Evolutionary conservation across 2,888 invertebrate species (phyloP).

Genomic region (Micropterix aruncella): DNA sequence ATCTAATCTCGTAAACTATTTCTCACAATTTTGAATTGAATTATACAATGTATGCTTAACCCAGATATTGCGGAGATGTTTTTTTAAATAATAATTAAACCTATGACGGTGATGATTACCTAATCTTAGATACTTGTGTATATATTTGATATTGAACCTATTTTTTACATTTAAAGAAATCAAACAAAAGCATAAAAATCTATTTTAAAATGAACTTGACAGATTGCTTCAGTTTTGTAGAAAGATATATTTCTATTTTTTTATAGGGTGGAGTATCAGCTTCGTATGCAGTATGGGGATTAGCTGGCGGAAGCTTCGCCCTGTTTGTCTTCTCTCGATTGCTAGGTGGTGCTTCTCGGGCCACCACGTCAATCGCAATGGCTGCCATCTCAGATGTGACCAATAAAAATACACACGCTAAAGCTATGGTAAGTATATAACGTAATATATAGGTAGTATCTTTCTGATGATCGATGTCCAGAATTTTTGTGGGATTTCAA

Average conservation of each 20-base stretch:
- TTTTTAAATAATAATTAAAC: too few relatives aligned
- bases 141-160: too few relatives aligned
- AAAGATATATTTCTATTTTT: constrained; percentile 9
- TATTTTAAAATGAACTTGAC: constrained; percentile 6
- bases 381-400: constrained; percentile 91
- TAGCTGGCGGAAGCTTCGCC: constrained; percentile 69
- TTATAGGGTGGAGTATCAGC: constrained; percentile 67
- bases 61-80: too few relatives aligned
- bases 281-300: constrained; percentile 83
- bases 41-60: too few relatives aligned
- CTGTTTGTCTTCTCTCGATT: constrained; percentile 86
- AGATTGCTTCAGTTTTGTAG: constrained; percentile 1
- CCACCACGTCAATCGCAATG: constrained; percentile 90
- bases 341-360: constrained; percentile 91
- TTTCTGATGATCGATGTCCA: constrained; percentile 3
- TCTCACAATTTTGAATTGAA: too few relatives aligned
- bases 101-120: too few relatives aligned
- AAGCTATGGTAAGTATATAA: constrained; percentile 67
- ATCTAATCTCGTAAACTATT: too few relatives aligned
- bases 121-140: too few relatives aligned
- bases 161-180: too few relatives aligned
- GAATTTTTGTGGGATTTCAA: too few relatives aligned
- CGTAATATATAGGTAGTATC: constrained; percentile 6
- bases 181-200: constrained; percentile 3
- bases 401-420: constrained; percentile 67